Percentiles rank a stretch among this genome's conserved stretches.
Evolutionary conservation across 2,797 vertebrate genomes (phyloP).

Genomic region (Dallia pectoralis): DNA sequence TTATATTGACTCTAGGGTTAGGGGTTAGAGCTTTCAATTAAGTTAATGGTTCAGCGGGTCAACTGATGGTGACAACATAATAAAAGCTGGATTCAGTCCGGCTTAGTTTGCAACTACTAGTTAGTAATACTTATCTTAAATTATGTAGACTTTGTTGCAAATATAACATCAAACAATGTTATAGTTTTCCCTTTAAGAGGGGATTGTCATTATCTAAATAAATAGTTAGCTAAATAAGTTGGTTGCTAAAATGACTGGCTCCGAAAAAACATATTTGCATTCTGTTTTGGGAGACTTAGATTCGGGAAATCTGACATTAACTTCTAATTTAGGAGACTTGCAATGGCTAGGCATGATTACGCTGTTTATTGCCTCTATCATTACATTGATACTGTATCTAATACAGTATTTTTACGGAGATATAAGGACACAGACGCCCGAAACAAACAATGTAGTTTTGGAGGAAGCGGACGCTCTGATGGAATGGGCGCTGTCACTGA

Average conservation of each 20-base stretch:
- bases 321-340: conserved; percentile 71
- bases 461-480: conserved; percentile 79
- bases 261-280: conserved; percentile 53
- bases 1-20: neutral
- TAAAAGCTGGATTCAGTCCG: neutral
- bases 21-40: neutral
- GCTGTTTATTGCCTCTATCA: conserved; percentile 85
- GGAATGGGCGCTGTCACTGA: conserved; percentile 85
- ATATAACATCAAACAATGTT: neutral
- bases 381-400: conserved; percentile 83
- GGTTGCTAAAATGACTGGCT: conserved; percentile 72
- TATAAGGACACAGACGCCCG: conserved; percentile 22
- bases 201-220: neutral
- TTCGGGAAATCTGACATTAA: conserved; percentile 51
- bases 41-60: neutral
- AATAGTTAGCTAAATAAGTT: conserved; percentile 7
- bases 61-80: neutral
- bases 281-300: conserved; percentile 70
- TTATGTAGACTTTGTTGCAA: neutral
- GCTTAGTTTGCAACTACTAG: neutral
- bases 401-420: conserved; percentile 77
- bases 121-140: neutral
- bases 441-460: conserved; percentile 46
- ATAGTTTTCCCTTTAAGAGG: neutral
- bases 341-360: conserved; percentile 85